Base-by-base conservation (phyloP, 2,888 invertebrate species). In the Allophyes oxyacanthae region DNA sequence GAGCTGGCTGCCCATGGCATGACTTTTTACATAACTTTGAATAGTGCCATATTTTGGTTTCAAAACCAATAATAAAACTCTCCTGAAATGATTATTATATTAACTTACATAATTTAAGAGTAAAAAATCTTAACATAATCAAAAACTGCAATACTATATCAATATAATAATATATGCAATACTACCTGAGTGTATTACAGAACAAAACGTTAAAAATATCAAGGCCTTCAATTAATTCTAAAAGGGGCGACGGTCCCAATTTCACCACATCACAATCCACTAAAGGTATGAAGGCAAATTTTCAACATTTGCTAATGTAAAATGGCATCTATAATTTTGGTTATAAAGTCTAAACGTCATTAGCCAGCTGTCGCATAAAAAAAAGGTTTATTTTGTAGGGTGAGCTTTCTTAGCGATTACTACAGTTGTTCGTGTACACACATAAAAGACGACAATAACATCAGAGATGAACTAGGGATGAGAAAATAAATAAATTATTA, bases 331-430 rank as follows among this genome's bases (percentile, higher is more conserved):
- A 86, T 79, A 14, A 14, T 25, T 10, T 36, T 48, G 0, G 0
- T 0, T 0, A 59, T 87, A 90, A 77, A 78, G 84, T 77, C 65
- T 53, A 78, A 55, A 59, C 45, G 62, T 64, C 36, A 61, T 76
- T 71, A 63, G 57, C 72, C 76, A 84, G 81, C 78, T 81, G 80
- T 70, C 72, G 71, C 76, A 83, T 73, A 72, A 87, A 87, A 87
- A 87, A 87, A 86, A 85, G 71, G 78, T 85, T 83, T 86, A 81
- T 86, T 87, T 84, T 80, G 84, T 81, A 88, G 90, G 92, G 91
- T 85, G 83, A 82, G 87, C 88, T 91, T 92, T 91, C 91, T 91
- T 93, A 68, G 83, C 88, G 87, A 84, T 85, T 86, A 84, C 84
- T 86, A 83, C 83, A 88, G 86, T 91, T 89, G 88, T 89, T 88